Evolutionary conservation across 2,888 invertebrate genomes (phyloP), one percentile per base, ranked within the genome.

Genomic region (Gortyna flavago): DNA sequence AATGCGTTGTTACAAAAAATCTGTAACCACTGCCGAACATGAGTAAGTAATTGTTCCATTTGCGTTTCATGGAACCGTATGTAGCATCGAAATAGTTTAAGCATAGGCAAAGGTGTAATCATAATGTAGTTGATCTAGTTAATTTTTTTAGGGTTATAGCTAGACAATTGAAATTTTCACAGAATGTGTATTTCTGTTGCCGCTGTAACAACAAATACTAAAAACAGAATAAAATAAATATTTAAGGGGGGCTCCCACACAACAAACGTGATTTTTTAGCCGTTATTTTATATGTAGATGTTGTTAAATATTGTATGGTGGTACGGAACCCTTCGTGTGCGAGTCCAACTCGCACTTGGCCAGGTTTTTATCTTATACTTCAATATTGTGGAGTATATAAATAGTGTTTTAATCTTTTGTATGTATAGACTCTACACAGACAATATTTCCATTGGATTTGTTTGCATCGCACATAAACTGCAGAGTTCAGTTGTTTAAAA

Each of bases 1-100:
- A 74, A 75, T 80, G 80, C 44, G 35, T 64, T 21, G 64, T 35
- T 35, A 35, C 67, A 76, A 76, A 83, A 76, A 77, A 67, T 21
- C 25, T 16, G 54, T 32, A 71, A 81, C 75, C 48, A 41, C 59
- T 38, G 51, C n/a, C 57, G 57, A 59, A 69, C 69, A 72, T 65
- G 48, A 44, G 4, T 44, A 44, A 44, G 4, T 44, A 44, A 72
- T 18, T 81, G 61, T 66, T 61, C 25, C 18, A 51, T 71, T 80
- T 77, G 35, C 25, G 35, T 77, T 51, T 66, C 18, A 61, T n/a
- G 32, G 41, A 74, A 61, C 25, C 18, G 18, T 66, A 61, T 29
- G 59, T 25, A 41, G 21, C 21, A 71, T 3, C 9, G 6, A 76
- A 32, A 66, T 59, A 66, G 18, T n/a, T 51, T 79, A 44, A 41